Conservation (phyloP, 1,140 invertebrate species). For the Nasonia longicornis region DNA sequence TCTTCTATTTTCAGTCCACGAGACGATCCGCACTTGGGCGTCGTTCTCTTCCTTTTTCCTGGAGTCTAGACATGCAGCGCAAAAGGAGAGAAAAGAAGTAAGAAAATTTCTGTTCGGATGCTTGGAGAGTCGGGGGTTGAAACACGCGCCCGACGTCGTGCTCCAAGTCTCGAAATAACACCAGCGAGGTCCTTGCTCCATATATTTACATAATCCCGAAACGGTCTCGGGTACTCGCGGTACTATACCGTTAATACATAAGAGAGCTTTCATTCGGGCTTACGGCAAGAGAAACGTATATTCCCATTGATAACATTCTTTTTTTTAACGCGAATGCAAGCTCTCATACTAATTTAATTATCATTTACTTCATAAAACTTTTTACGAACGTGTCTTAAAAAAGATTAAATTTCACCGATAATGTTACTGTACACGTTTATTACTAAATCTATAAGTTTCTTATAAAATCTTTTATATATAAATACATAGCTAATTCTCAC, state of each 20-base stretch:
- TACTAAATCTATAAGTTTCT: background rate
- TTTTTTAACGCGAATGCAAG: background rate
- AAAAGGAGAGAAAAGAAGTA: slow-evolving; percentile 14
- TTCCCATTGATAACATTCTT: background rate
- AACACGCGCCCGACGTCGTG: slow-evolving; percentile 2
- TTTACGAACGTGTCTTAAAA: background rate
- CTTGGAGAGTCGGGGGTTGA: slow-evolving; percentile 25
- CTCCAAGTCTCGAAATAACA: slow-evolving; percentile 40
- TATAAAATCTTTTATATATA: slow-evolving; percentile 2
- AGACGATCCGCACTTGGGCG: slow-evolving; percentile 28
- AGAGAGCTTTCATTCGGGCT: slow-evolving; percentile 10
- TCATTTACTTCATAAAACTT: background rate
- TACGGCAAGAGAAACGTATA: background rate
- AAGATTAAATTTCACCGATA: background rate
- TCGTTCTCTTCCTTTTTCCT: slow-evolving; percentile 13
- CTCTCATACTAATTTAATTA: background rate
- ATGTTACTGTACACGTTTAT: slow-evolving; percentile 22
- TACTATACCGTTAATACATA: slow-evolving; percentile 7
- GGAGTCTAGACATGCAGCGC: slow-evolving; percentile 32
- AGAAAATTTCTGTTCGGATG: slow-evolving; percentile 25
- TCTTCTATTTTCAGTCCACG: slow-evolving; percentile 30
- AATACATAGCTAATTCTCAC: background rate
- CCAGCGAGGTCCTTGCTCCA: slow-evolving; percentile 43
- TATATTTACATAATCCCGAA: slow-evolving; percentile 42
- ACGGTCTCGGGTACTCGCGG: slow-evolving; percentile 26